phyloP scores from a whole-genome alignment of 2,797 vertebrate species.

The Botia kubotai region DNA sequence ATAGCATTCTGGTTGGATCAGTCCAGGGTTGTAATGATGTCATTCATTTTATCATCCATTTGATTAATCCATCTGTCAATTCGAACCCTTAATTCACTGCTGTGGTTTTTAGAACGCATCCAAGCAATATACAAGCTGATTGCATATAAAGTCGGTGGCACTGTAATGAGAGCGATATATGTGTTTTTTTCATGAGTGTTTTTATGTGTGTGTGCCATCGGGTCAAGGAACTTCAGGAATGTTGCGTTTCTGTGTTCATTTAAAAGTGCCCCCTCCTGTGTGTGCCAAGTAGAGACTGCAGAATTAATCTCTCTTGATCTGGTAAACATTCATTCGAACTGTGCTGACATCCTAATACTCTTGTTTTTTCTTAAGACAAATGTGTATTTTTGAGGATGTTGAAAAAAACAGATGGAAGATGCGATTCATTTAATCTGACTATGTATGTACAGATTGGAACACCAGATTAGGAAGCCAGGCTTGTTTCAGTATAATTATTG shows the following conservation, averaged over 20 bases:
- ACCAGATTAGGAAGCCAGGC: conserved; percentile 77
- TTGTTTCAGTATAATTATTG: conserved; percentile 81
- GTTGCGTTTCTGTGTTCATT: conserved; percentile 62
- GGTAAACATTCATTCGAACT: conserved; percentile 65
- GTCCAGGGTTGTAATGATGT: conserved; percentile 69
- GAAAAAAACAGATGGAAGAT: conserved; percentile 80
- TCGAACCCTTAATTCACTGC: conserved; percentile 69
- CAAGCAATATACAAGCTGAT: conserved; percentile 76
- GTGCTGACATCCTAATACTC: conserved; percentile 67
- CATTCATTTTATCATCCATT: conserved; percentile 68
- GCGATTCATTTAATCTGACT: conserved; percentile 80
- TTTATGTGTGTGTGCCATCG: conserved; percentile 51
- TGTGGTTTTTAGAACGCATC: conserved; percentile 72
- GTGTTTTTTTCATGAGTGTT: conserved; percentile 38
- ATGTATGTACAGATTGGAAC: conserved; percentile 78
- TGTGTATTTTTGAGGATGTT: conserved; percentile 77
- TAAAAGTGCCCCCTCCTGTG: conserved; percentile 54
- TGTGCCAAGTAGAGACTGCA: conserved; percentile 62
- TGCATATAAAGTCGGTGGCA: conserved; percentile 72
- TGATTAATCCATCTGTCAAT: conserved; percentile 77
- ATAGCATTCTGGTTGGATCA: conserved; percentile 56
- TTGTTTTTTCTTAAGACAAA: conserved; percentile 73
- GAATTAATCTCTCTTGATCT: conserved; percentile 69
- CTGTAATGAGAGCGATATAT: conserved; percentile 60
- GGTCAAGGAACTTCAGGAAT: conserved; percentile 73